These are phyloP conservation scores for Alentia gelatinosa DNA, from an alignment of 2,888 invertebrate genomes.

Conservation along the genomic window DNA sequence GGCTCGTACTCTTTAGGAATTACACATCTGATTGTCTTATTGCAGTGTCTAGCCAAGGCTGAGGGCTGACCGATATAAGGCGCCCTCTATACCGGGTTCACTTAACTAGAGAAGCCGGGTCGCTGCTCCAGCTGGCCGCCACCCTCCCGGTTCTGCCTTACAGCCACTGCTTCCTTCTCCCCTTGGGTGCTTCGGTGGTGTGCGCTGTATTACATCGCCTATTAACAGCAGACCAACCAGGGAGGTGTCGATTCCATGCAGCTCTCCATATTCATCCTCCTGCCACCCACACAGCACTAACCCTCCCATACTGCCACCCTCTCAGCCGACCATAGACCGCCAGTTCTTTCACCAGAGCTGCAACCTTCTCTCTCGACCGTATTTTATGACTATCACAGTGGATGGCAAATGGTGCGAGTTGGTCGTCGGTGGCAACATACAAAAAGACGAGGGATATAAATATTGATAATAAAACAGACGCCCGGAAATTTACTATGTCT, in stretches of 20 bases:
- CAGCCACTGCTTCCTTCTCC: not conserved
- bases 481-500: slow-evolving; percentile 15
- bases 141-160: not conserved
- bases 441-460: slow-evolving; percentile 2
- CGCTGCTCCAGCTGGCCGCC: not conserved
- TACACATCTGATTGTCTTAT: too few species aligned
- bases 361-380: not conserved
- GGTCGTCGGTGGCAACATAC: not conserved
- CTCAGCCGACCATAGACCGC: not conserved
- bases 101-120: not conserved
- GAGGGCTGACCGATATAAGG: not conserved
- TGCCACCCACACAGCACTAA: not conserved
- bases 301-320: not conserved
- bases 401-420: not conserved
- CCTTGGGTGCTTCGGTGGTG: not conserved
- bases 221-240: not conserved
- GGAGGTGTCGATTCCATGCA: not conserved
- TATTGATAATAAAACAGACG: slow-evolving; percentile 22
- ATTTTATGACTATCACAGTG: not conserved
- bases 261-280: not conserved
- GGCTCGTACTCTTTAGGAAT: too few species aligned
- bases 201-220: not conserved
- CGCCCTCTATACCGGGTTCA: not conserved
- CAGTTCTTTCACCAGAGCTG: not conserved
- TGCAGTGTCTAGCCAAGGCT: too few species aligned